Percentiles rank a stretch among this genome's conserved stretches.
Conservation (phyloP, 2,888 invertebrate species). For the Eugnorisma glareosa region DNA sequence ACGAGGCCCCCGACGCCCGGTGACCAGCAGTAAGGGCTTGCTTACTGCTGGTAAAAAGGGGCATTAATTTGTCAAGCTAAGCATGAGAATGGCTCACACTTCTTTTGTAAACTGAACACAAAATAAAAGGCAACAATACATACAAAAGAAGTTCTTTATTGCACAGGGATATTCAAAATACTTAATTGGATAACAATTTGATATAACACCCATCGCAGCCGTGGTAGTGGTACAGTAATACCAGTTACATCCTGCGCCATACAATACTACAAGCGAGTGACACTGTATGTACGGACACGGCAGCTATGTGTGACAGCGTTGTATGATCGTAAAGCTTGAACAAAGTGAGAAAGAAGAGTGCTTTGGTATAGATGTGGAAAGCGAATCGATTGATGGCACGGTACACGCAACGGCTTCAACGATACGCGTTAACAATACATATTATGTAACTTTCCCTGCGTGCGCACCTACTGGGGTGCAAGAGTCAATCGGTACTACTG, state of each 20-base stretch:
- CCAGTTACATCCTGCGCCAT: conserved; percentile 54
- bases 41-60: neutral
- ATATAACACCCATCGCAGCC: conserved; percentile 66
- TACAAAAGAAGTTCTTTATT: conserved; percentile 85
- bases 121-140: conserved; percentile 66
- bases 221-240: conserved; percentile 65
- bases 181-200: conserved; percentile 80
- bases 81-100: neutral
- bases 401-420: conserved; percentile 27
- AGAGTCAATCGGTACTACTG: neutral
- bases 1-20: too few relatives aligned
- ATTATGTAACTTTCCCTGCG: conserved; percentile 40
- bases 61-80: neutral
- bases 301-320: conserved; percentile 27
- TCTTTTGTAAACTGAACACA: neutral
- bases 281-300: conserved; percentile 5
- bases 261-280: conserved; percentile 35
- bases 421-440: conserved; percentile 40
- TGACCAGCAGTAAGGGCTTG: neutral
- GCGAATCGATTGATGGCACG: conserved; percentile 67
- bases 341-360: conserved; percentile 48
- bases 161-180: conserved; percentile 86
- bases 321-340: conserved; percentile 45
- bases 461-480: conserved; percentile 11
- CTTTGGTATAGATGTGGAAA: conserved; percentile 68